Conservation (phyloP, 2,888 invertebrate genomes). For the Ametastegia equiseti region DNA sequence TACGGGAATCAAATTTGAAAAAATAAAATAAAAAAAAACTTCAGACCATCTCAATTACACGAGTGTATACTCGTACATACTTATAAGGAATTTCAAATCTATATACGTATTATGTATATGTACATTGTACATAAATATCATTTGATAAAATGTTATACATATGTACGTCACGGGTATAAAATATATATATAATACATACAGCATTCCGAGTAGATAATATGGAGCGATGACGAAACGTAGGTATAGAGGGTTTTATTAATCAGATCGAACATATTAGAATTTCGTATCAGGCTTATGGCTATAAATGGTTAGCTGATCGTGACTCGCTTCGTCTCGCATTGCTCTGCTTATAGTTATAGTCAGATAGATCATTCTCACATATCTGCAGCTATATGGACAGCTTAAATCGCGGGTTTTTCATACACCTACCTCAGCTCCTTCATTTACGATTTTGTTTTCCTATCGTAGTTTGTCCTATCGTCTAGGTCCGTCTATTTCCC, state of each 20-base stretch:
- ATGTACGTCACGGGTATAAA: neutral
- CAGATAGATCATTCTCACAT: too few species aligned
- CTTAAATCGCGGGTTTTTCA: neutral
- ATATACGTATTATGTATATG: neutral
- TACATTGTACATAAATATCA: too few species aligned
- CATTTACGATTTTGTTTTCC: too few species aligned
- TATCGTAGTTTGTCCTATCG: too few species aligned
- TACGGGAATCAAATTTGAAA: too few species aligned
- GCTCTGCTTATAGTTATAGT: neutral
- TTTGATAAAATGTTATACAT: neutral
- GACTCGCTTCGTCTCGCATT: neutral
- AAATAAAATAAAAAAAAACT: too few species aligned
- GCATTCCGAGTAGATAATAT: too few species aligned
- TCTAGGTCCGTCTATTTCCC: too few species aligned
- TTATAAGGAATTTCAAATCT: neutral
- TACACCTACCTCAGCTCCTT: neutral
- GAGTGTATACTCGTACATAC: neutral
- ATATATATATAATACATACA: neutral
- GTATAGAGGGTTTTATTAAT: too few species aligned
- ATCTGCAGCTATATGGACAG: too few species aligned
- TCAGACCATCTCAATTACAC: too few species aligned
- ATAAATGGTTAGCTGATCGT: conserved; percentile 32
- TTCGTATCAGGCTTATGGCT: neutral
- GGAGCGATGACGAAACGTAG: too few species aligned
- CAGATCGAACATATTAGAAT: conserved; percentile 17